Conservation (phyloP, 2,113 vertebrate species). For the Sporophila hypoxantha region DNA sequence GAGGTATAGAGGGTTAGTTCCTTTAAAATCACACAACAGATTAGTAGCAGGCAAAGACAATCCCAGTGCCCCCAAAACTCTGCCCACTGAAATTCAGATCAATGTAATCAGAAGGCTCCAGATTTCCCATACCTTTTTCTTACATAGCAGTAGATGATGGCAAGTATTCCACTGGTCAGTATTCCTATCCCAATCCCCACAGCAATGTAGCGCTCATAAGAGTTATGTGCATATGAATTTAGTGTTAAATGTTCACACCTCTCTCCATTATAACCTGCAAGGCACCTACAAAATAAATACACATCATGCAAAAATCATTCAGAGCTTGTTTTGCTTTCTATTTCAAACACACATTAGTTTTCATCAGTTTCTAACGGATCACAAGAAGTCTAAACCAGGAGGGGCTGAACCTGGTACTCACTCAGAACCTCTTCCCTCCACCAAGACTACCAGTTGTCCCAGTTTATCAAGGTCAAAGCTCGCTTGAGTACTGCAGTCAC, state of each 20-base stretch:
- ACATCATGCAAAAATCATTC: neutral
- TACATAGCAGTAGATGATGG: slow-evolving; percentile 69
- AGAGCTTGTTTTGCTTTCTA: neutral
- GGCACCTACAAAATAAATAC: slow-evolving; percentile 58
- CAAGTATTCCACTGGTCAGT: slow-evolving; percentile 63
- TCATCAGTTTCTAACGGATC: neutral
- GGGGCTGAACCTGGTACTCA: neutral
- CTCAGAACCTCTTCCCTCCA: neutral
- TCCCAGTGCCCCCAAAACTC: neutral
- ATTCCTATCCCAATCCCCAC: slow-evolving; percentile 72
- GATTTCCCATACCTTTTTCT: slow-evolving; percentile 63
- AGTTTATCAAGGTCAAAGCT: neutral
- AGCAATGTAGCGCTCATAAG: slow-evolving; percentile 70
- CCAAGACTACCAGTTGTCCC: neutral
- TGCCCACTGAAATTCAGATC: neutral
- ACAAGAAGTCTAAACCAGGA: neutral
- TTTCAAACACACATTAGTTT: neutral
- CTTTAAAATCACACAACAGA: neutral
- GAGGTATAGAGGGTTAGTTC: neutral
- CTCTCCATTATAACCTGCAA: slow-evolving; percentile 72
- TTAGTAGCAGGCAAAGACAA: neutral
- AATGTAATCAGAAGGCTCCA: neutral
- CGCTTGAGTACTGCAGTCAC: neutral
- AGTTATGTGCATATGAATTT: slow-evolving; percentile 63
- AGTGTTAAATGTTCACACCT: slow-evolving; percentile 73